phyloP scores from a whole-genome alignment of 2,888 invertebrate genomes.

The Monochamus alternatus region DNA sequence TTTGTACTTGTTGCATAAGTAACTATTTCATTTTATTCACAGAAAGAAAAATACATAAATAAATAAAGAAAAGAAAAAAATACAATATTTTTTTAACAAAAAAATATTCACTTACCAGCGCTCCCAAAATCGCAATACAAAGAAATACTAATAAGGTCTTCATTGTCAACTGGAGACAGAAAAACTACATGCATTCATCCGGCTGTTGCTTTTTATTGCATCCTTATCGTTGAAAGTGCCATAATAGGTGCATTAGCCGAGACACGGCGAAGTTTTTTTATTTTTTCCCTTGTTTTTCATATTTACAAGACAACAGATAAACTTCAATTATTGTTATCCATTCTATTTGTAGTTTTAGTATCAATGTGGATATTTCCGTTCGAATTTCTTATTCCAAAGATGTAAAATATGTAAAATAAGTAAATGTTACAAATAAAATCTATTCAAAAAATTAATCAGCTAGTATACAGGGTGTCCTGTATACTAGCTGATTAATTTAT shows the following conservation, averaged over 20 bases:
- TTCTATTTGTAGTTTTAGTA: not conserved
- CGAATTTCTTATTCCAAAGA: not conserved
- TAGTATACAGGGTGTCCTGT: too few species aligned
- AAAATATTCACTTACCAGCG: constrained; percentile 1
- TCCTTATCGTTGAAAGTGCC: not conserved
- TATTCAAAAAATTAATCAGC: too few species aligned
- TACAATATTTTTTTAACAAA: not conserved
- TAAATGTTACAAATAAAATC: too few species aligned
- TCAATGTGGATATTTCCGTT: not conserved
- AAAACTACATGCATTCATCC: not conserved
- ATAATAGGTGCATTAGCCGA: not conserved
- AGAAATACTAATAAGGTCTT: not conserved
- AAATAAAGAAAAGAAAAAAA: too few species aligned
- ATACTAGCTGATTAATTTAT: too few species aligned
- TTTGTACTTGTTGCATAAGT: too few species aligned
- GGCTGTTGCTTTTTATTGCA: not conserved
- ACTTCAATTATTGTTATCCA: not conserved
- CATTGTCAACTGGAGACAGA: not conserved
- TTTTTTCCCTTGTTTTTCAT: not conserved
- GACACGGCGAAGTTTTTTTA: not conserved
- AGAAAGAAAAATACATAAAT: too few species aligned
- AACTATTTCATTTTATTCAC: too few species aligned
- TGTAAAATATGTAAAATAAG: too few species aligned
- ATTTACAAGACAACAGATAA: not conserved
- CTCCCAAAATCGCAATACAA: not conserved